These are phyloP conservation scores for Parnassius glacialis DNA, from an alignment of 2,888 invertebrate species.

Conservation along the genomic window DNA sequence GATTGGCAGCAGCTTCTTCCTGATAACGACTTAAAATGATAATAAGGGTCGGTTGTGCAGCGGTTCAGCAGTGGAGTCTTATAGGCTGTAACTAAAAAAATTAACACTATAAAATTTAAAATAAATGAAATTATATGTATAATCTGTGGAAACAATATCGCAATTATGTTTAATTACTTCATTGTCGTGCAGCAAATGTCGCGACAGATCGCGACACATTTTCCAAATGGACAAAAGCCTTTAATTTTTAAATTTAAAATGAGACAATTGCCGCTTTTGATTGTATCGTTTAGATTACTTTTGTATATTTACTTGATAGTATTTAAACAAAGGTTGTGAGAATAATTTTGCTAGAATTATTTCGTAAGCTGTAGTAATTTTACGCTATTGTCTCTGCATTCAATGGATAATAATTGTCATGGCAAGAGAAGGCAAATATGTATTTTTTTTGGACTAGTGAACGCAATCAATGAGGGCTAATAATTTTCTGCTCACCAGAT, in stretches of 20 bases:
- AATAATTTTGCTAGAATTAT: slow-evolving; percentile 10
- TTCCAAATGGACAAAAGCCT: slow-evolving; percentile 5
- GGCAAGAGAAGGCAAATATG: not conserved
- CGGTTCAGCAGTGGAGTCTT: no score
- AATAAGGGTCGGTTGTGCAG: no score
- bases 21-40: no score
- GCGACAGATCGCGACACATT: slow-evolving; percentile 23
- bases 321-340: slow-evolving; percentile 15
- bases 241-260: slow-evolving; percentile 6
- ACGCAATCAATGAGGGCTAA: no score
- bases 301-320: slow-evolving; percentile 9
- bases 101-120: not conserved
- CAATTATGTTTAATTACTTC: slow-evolving; percentile 33
- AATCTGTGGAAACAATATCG: slow-evolving; percentile 26
- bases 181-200: slow-evolving; percentile 36
- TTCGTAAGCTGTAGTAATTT: slow-evolving; percentile 10
- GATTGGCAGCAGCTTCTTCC: no score
- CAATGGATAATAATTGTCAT: slow-evolving; percentile 15
- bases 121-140: not conserved
- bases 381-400: slow-evolving; percentile 10
- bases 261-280: slow-evolving; percentile 5
- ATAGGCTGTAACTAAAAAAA: no score
- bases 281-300: slow-evolving; percentile 1
- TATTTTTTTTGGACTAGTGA: no score
- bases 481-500: no score